These are phyloP conservation scores for Ibidorhyncha struthersii DNA, from an alignment of 2,113 vertebrate species.

Conservation along the genomic window DNA sequence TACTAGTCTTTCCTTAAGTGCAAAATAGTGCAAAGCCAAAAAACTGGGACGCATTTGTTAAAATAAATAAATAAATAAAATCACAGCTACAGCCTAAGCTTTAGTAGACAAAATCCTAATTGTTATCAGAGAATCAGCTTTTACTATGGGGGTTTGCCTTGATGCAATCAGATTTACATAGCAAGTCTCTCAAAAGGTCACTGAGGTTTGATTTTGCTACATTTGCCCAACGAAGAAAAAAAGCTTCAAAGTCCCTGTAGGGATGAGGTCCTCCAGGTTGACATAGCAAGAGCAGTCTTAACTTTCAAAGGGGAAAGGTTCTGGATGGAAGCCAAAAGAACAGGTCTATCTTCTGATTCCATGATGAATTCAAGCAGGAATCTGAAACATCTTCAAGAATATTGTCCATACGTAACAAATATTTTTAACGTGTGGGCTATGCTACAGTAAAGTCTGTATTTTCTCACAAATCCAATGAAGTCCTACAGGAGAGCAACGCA, in stretches of 20 bases:
- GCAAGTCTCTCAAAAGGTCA: background rate
- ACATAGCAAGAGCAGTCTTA: background rate
- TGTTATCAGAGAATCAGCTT: background rate
- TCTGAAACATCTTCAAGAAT: background rate
- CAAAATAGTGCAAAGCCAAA: background rate
- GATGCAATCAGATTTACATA: background rate
- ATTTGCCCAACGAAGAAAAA: background rate
- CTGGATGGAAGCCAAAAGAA: background rate
- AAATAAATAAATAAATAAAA: background rate
- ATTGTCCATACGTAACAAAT: fast-evolving
- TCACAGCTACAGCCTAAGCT: background rate
- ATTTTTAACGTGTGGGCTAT: background rate
- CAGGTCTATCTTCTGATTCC: background rate
- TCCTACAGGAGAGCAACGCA: background rate
- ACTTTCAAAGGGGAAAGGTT: background rate
- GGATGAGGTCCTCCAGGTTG: background rate
- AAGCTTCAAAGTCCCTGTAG: background rate
- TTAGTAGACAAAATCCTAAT: background rate
- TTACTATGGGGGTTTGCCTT: fast-evolving
- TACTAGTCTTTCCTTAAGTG: background rate
- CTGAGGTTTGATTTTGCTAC: background rate
- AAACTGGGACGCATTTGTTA: background rate
- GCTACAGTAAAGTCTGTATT: background rate
- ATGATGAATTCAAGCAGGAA: background rate
- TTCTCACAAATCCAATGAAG: background rate